Base-by-base conservation (phyloP, 2,888 invertebrate genomes). In the Craniophora ligustri region DNA sequence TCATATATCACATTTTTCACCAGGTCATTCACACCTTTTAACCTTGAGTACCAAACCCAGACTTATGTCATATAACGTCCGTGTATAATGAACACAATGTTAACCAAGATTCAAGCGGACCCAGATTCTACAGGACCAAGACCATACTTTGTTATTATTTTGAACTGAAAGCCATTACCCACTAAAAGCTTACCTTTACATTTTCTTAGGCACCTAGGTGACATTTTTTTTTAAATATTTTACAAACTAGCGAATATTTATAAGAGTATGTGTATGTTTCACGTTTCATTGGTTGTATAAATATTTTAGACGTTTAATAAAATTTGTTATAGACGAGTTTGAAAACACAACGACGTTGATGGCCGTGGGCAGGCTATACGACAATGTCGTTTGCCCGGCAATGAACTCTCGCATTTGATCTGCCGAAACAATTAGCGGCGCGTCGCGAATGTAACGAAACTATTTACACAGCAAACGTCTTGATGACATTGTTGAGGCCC, bases 371-470 rank as follows among this genome's bases (percentile, higher is more conserved):
- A 40, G 75, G 63, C 67, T n/a, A 75, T 74, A 79, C 78, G 78
- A 85, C 87, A 84, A 85, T 82, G 85, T 76, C 83, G 79, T 74
- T 81, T 85, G 88, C 61, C 89, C 89, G 91, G 82, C 91, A 92
- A 87, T 92, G 91, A 92, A 91, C 92, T 85, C 87, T 88, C 84
- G 84, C 89, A 89, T 89, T 88, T 87, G 84, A 85, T 86, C 88
- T 88, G 88, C 85, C 83, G 86, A 88, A 92, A 89, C 89, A 89
- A 92, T 92, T 92, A 91, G 87, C 87, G 75, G 74, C 78, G 80
- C 82, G 81, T 60, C 82, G 86, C 83, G 81, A 88, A 86, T 81
- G 79, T 79, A 85, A 84, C 78, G 72, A 81, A 70, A 76, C 71
- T 82, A 80, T 81, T 82, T 80, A 77, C 80, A 76, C 74, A 76